Evolutionary conservation across 2,797 vertebrate species (phyloP).

Genomic region (Characodon lateralis): DNA sequence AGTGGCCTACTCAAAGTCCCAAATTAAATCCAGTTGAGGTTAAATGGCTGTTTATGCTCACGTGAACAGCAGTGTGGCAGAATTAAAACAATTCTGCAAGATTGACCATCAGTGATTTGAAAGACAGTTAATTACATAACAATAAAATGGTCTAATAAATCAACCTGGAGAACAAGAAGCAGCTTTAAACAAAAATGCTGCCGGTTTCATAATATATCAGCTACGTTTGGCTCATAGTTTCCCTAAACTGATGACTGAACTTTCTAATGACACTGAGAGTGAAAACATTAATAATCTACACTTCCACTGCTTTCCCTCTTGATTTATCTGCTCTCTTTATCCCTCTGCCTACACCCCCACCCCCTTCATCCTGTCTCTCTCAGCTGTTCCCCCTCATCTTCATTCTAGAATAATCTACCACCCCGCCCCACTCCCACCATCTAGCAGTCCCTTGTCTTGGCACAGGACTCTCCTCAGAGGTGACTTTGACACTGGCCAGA

Average conservation of each 20-base stretch:
- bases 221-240: background rate
- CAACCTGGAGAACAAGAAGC: background rate
- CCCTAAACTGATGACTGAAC: background rate
- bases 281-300: background rate
- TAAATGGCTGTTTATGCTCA: background rate
- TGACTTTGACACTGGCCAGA: constrained; percentile 80
- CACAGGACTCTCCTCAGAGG: constrained; percentile 73
- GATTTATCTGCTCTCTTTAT: background rate
- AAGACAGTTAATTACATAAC: too few relatives aligned
- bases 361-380: constrained; percentile 49
- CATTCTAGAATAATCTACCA: constrained; percentile 61
- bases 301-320: constrained; percentile 5
- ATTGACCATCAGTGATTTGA: background rate
- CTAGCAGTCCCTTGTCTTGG: constrained; percentile 72
- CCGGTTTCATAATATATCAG: background rate
- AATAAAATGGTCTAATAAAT: background rate
- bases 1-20: background rate
- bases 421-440: constrained; percentile 16
- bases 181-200: background rate
- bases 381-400: constrained; percentile 71
- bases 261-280: background rate
- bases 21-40: background rate
- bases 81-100: background rate
- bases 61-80: background rate
- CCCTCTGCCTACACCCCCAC: constrained; percentile 9